Base-by-base conservation (phyloP, 2,797 vertebrate species). In the Chaenodraco wilsoni region DNA sequence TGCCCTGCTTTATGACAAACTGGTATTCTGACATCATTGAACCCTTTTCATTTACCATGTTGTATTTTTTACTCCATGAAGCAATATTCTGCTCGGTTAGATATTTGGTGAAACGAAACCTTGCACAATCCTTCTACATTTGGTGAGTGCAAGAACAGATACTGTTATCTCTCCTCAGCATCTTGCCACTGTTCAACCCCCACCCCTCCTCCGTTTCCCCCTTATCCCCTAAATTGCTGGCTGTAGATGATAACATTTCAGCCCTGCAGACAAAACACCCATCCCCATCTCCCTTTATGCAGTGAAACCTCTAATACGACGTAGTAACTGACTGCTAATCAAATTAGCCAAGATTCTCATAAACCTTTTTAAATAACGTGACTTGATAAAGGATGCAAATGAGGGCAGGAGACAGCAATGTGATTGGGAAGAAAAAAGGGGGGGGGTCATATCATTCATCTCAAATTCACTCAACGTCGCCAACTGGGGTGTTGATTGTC, bases 281-380 rank as follows among this genome's bases (percentile, higher is more conserved):
- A 67, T 51, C 21, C 51, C 65, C 45, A 37, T 23, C 72, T 69
- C 33, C 73, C 60, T 44, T 66, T 75, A 72, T 14, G 84, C 80
- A 60, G 72, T 88, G 81, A 89, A 94, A 91, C 89, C 95, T 90
- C 91, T 93, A 89, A 91, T 82, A 81, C 82, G 79, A 74, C 51
- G 52, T 37, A 41, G 78, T 89, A 86, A 88, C 89, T 90, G 84
- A 87, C 87, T 88, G 90, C 90, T 96, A 91, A 92, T 84, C 33
- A 95, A 96, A 96, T 96, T 94, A 96, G 92, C 81, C 84, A 91
- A 86, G 87, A 92, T 92, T 89, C 92, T 96, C 94, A 95, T 94
- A 95, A 94, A 86, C 94, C 91, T 92, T 96, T 96, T 96, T 96
- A 95, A 95, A 95, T 95, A 94, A 95, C 90, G 95, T 89, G 93